These are phyloP conservation scores for Microctenopoma stevenorrisi DNA, from an alignment of 2,797 vertebrate genomes.

Conservation along the genomic window DNA sequence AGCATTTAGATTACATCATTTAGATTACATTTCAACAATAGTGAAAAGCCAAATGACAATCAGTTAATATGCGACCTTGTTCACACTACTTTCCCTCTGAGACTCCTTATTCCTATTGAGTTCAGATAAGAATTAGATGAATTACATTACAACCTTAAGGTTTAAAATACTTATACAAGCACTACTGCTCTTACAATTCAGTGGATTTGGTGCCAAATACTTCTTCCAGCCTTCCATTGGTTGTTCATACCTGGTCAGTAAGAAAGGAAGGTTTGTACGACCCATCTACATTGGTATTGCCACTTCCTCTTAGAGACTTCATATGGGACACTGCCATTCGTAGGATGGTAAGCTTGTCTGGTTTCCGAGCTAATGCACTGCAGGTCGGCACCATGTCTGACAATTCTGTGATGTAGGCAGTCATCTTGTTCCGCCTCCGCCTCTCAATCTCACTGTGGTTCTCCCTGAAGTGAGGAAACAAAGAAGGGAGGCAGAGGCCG, in stretches of 20 bases:
- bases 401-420: slow-evolving; percentile 97
- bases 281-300: slow-evolving; percentile 91
- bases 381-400: slow-evolving; percentile 99
- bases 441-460: slow-evolving; percentile 99
- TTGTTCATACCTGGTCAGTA: slow-evolving; percentile 90
- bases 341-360: slow-evolving; percentile 97
- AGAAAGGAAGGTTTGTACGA: slow-evolving; percentile 97
- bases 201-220: no score
- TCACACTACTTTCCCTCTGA: slow-evolving; percentile 9
- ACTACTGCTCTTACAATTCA: not conserved
- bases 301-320: slow-evolving; percentile 93
- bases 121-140: not conserved
- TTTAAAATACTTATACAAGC: slow-evolving; percentile 4
- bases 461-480: slow-evolving; percentile 86
- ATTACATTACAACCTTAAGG: not conserved
- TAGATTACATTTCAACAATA: not conserved
- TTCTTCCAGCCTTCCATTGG: not conserved
- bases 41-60: slow-evolving; percentile 5
- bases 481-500: slow-evolving; percentile 54
- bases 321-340: slow-evolving; percentile 99
- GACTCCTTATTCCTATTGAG: slow-evolving; percentile 1
- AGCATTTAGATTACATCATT: slow-evolving; percentile 3
- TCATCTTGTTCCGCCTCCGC: slow-evolving; percentile 97
- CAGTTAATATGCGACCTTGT: not conserved
- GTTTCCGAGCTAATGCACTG: slow-evolving; percentile 96